Evolutionary conservation across 2,888 invertebrate genomes (phyloP), one percentile per base, ranked within the genome.

Genomic region (Acanthopleura granulata): DNA sequence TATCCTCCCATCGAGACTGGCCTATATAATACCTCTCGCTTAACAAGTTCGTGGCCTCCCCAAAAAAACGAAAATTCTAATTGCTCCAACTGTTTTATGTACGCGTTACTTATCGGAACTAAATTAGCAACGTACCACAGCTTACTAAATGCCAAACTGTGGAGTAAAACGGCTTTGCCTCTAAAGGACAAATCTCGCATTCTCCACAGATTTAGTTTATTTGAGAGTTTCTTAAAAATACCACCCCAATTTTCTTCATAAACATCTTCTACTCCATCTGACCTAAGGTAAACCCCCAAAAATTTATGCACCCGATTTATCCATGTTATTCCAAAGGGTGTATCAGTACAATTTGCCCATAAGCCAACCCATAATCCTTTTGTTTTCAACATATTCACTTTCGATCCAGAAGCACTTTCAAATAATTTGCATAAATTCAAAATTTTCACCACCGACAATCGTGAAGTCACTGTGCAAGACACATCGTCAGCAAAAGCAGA

Each of bases 321-420:
- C 25, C 25, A 57, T 6, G 12, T 66, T 22, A 27, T 66, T 1
- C 66, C 66, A 25, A 16, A 66, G 3, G 66, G 29, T 25, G 79
- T 76, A 72, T 79, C 80, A 11, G 75, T 74, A 15, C 80, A 49
- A 72, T 61, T 74, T 70, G 77, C 75, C 80, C 77, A 80, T 75
- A 78, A 77, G 0, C 80, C 79, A 51, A 77, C 30, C 74, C 71
- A 80, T 49, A 80, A 30, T 6, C 77, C 79, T 57, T 75, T 75
- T 18, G 78, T 75, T 75, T 80, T 80, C 27, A 57, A 66, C 69
- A 76, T 73, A 72, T 79, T 78, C 0, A 77, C 49, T 76, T 77
- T 80, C 3, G 80, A 75, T 22, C 77, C 79, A 1, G 78, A 78
- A n/a, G 75, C 70, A 27, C 62, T 62, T n/a, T 62, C 72, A 75